phyloP scores from a whole-genome alignment of 2,113 vertebrate species.

The Atherinomorus stipes region DNA sequence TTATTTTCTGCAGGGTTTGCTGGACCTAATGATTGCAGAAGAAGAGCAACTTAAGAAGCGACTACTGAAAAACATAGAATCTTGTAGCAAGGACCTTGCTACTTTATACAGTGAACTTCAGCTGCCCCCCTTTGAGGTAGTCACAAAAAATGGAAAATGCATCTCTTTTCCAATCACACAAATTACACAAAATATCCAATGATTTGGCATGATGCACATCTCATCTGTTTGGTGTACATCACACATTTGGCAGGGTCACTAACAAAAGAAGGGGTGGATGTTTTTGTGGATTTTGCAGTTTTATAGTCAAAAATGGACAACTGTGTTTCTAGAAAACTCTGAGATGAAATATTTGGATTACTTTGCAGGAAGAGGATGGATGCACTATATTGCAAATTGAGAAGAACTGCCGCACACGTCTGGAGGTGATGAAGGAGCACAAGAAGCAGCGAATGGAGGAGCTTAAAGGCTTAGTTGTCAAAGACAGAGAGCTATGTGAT shows the following conservation, averaged over 20 bases:
- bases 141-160: neutral
- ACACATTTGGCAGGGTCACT: too few relatives aligned
- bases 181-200: too few relatives aligned
- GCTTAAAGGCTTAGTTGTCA: conserved; percentile 82
- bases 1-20: conserved; percentile 79
- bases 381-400: conserved; percentile 90
- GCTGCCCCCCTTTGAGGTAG: conserved; percentile 85
- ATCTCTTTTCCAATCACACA: neutral
- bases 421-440: conserved; percentile 87
- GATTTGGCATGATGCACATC: too few relatives aligned
- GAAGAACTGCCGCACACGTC: conserved; percentile 85
- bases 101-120: conserved; percentile 86
- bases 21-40: conserved; percentile 92
- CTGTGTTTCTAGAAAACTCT: neutral
- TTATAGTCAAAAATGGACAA: too few relatives aligned
- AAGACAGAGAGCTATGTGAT: conserved; percentile 87
- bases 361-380: conserved; percentile 82
- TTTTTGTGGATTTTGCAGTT: too few relatives aligned
- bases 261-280: too few relatives aligned
- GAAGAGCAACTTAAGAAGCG: conserved; percentile 88
- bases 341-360: neutral
- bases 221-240: too few relatives aligned
- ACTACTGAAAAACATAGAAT: conserved; percentile 84
- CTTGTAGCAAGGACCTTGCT: conserved; percentile 82
- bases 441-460: conserved; percentile 89